Percentiles rank a stretch among this genome's conserved stretches.
These are phyloP conservation scores for Isoperla grammatica DNA, from an alignment of 2,888 invertebrate species.

Conservation along the genomic window DNA sequence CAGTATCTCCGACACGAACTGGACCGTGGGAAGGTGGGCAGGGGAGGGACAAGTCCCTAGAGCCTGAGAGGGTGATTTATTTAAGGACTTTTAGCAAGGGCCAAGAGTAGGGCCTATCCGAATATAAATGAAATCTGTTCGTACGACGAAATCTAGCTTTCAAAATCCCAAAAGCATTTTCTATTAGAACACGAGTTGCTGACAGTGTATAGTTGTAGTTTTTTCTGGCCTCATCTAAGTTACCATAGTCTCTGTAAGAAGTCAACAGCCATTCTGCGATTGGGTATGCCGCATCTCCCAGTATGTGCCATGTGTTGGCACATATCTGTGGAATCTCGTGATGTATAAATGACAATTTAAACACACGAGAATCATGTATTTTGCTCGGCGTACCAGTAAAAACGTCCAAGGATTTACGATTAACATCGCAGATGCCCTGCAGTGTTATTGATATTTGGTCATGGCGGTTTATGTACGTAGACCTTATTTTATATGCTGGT, in stretches of 20 bases:
- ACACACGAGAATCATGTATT: constrained; percentile 36
- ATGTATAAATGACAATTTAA: constrained; percentile 34
- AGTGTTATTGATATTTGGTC: constrained; percentile 33
- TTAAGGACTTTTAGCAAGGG: no score
- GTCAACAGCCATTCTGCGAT: constrained; percentile 33
- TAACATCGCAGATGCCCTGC: constrained; percentile 37
- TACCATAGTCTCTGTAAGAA: constrained; percentile 36
- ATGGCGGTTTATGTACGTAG: constrained; percentile 37
- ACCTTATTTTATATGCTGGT: constrained; percentile 37
- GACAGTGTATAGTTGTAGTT: constrained; percentile 35
- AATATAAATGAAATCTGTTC: neutral
- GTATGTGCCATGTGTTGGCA: no score
- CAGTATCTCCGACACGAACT: no score
- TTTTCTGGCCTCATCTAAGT: constrained; percentile 33
- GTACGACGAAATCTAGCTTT: constrained; percentile 30
- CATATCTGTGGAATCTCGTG: constrained; percentile 34
- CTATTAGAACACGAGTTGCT: constrained; percentile 35
- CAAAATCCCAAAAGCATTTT: constrained; percentile 38
- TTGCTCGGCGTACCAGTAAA: constrained; percentile 37
- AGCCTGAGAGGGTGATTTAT: no score
- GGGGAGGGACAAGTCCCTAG: no score
- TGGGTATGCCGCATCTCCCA: constrained; percentile 24
- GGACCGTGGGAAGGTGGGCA: no score
- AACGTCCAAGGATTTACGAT: constrained; percentile 35
- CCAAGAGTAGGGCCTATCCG: no score